Base-by-base conservation (phyloP, 2,888 invertebrate species). In the Drosophila niveifrons region DNA sequence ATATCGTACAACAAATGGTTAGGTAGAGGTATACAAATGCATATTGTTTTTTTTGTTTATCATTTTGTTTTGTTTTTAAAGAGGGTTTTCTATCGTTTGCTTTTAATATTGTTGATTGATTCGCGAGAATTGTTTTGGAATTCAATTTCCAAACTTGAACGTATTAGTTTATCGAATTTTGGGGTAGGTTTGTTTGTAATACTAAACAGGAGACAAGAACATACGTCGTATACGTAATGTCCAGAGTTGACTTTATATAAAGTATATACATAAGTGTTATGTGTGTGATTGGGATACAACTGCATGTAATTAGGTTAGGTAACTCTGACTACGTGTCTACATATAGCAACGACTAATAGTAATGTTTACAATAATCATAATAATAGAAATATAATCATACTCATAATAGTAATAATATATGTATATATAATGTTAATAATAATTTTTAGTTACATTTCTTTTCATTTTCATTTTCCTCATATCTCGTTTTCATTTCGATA, bases 21-120 rank as follows among this genome's bases (percentile, higher is more conserved):
- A 48, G 62, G 52, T 81, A 72, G 44, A 66, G 48, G 52, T 64
- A 59, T 61, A 58, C 67, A 78, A 79, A 81, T 79, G 78, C 82
- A 72, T 61, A 58, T 63, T 34, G 28, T 59, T 67, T 50, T 4
- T 44, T 44, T 44, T 17, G 1, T 31, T 31, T 29, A 1, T 29
- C 8, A 3, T 2, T 31, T 2, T 31, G 9, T 9, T 31, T 31
- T 31, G 10, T 3, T 11, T 9, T 11, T n/a, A 0, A 28, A 41
- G 52, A 47, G 61, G 59, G 39, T 34, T 51, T 23, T 36, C 11
- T 56, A 46, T 61, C 36, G 17, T 46, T 66, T 59, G 17, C 17
- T 55, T 11, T 52, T 57, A 13, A 23, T 46, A 39, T 39, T 36
- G 36, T 36, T 36, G n/a, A 36, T n/a, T 36, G 36, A 36, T 4